Conservation (phyloP, 2,888 invertebrate genomes). For the Ophraella communa region DNA sequence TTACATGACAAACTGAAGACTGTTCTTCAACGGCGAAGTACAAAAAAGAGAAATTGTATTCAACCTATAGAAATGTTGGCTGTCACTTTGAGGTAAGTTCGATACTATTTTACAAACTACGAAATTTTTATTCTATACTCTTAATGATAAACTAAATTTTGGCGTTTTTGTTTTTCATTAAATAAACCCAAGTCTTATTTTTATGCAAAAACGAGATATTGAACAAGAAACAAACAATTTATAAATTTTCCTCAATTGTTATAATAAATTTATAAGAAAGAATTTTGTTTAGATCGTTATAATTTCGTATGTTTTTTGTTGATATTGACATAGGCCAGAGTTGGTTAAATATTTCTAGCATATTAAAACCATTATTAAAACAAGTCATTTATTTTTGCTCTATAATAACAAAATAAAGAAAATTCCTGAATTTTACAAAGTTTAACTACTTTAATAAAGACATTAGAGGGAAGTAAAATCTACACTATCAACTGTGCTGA, state of each 20-base stretch:
- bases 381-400: conserved; percentile 18
- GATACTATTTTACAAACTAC: too few relatives aligned
- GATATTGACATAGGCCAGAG: too few relatives aligned
- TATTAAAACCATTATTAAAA: conserved; percentile 14
- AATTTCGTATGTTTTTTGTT: too few relatives aligned
- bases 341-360: too few relatives aligned
- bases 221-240: conserved; percentile 16
- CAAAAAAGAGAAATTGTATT: conserved; percentile 19
- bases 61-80: too few relatives aligned
- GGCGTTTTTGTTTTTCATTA: conserved; percentile 19
- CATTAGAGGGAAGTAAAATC: too few relatives aligned
- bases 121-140: conserved; percentile 18
- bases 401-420: conserved; percentile 17
- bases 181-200: conserved; percentile 18
- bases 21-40: conserved; percentile 12
- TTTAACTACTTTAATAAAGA: conserved; percentile 15
- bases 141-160: conserved; percentile 6
- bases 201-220: too few relatives aligned
- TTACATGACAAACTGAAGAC: neutral
- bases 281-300: too few relatives aligned
- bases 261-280: conserved; percentile 17
- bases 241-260: conserved; percentile 20
- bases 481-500: too few relatives aligned
- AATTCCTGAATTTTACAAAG: conserved; percentile 14
- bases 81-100: conserved; percentile 28